Percentiles rank a stretch among this genome's conserved stretches.
Conservation (phyloP, 2,797 vertebrate genomes). For the Paratrypauchen microcephalus region DNA sequence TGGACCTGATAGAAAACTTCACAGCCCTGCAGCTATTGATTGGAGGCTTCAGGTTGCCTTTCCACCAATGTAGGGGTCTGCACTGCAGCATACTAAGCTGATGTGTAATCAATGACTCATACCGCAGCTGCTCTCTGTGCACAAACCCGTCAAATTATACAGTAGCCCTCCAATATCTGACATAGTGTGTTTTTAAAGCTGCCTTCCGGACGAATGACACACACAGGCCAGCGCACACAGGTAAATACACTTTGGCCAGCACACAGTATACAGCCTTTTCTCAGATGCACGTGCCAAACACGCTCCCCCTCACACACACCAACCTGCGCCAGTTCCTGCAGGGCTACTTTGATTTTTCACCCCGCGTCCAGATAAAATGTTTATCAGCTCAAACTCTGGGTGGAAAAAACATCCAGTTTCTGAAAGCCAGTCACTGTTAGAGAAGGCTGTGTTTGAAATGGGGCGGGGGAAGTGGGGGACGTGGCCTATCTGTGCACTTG, state of each 20-base stretch:
- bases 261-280: conserved; percentile 31
- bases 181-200: conserved; percentile 69
- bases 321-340: conserved; percentile 47
- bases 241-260: conserved; percentile 45
- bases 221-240: conserved; percentile 34
- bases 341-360: conserved; percentile 63
- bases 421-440: conserved; percentile 51
- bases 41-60: conserved; percentile 79
- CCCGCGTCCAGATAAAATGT: conserved; percentile 64
- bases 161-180: conserved; percentile 72
- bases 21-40: conserved; percentile 79
- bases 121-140: conserved; percentile 72
- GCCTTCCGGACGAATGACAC: conserved; percentile 61
- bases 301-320: conserved; percentile 32
- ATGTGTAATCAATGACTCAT: conserved; percentile 85
- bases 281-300: conserved; percentile 38
- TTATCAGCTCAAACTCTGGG: conserved; percentile 59
- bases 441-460: conserved; percentile 57
- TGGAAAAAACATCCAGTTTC: conserved; percentile 37
- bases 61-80: conserved; percentile 76
- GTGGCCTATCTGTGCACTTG: conserved; percentile 62
- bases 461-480: conserved; percentile 54
- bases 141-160: conserved; percentile 78
- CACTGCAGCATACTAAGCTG: conserved; percentile 82
- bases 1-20: conserved; percentile 72